These are phyloP conservation scores for Saguinus oedipus DNA, from an alignment of 2,797 vertebrate species.

Conservation along the genomic window DNA sequence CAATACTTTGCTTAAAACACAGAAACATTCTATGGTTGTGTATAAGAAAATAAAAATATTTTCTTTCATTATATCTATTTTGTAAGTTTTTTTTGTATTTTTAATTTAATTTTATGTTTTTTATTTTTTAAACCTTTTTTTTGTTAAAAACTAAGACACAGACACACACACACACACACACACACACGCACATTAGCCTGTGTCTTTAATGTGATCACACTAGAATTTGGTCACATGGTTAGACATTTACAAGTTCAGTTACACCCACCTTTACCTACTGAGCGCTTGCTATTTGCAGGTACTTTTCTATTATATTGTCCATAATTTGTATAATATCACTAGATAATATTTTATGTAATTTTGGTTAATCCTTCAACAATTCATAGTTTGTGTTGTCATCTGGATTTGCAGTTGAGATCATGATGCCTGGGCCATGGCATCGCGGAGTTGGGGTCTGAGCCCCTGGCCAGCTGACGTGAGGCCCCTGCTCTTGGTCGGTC, in stretches of 20 bases:
- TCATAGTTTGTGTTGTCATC: background rate
- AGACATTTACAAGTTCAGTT: background rate
- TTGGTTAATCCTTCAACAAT: background rate
- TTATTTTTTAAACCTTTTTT: background rate
- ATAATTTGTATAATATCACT: background rate
- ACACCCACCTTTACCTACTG: background rate
- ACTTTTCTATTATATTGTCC: background rate
- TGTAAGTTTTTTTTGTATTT: background rate
- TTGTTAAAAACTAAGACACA: background rate
- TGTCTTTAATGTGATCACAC: background rate
- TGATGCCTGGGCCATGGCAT: rapidly evolving
- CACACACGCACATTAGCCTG: background rate
- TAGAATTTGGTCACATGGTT: background rate
- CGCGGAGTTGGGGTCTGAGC: background rate
- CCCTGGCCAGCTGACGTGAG: rapidly evolving
- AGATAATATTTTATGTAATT: background rate
- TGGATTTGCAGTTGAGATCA: background rate
- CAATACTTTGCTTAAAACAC: background rate
- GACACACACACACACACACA: background rate
- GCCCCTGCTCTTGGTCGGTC: too few species aligned
- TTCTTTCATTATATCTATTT: background rate
- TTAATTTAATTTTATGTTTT: background rate
- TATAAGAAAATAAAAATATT: background rate
- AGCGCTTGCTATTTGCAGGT: background rate
- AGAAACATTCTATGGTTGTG: background rate